These are phyloP conservation scores for Atta cephalotes DNA, from an alignment of 1,140 invertebrate genomes.

Conservation along the genomic window DNA sequence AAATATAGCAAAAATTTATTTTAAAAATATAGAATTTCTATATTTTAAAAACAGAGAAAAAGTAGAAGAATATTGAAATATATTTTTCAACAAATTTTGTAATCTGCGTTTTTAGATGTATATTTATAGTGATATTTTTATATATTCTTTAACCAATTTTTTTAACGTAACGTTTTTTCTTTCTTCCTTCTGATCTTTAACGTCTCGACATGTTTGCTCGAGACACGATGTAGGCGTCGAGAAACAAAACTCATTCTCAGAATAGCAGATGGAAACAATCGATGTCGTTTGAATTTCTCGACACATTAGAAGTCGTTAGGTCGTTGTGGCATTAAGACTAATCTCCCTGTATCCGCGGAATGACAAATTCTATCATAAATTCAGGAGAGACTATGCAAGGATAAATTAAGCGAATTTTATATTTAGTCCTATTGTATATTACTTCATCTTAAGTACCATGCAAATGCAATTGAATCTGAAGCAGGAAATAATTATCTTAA, in stretches of 20 bases:
- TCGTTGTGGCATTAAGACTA: slow-evolving; percentile 11
- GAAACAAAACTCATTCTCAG: slow-evolving; percentile 59
- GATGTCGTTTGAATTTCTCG: slow-evolving; percentile 49
- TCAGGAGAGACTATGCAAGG: background rate
- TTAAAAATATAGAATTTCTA: background rate
- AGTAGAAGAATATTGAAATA: background rate
- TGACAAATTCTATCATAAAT: slow-evolving; percentile 50
- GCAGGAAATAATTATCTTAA: background rate
- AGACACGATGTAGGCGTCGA: slow-evolving; percentile 27
- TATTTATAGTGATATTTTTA: background rate
- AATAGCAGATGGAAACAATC: slow-evolving; percentile 57
- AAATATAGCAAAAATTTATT: background rate
- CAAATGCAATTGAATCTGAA: background rate
- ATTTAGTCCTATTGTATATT: slow-evolving; percentile 18
- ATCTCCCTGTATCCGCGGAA: slow-evolving; percentile 10
- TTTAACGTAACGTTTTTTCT: background rate
- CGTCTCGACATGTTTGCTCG: background rate
- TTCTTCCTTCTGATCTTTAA: background rate
- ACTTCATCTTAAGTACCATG: background rate
- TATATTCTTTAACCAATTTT: background rate
- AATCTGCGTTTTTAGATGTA: background rate
- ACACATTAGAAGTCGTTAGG: slow-evolving; percentile 22
- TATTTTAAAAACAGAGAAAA: background rate
- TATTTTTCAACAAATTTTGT: background rate
- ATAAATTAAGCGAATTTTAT: slow-evolving; percentile 29